Evolutionary conservation across 1,140 invertebrate species (phyloP), one percentile per base, ranked within the genome.

Genomic region (Probaryconus sp.): DNA sequence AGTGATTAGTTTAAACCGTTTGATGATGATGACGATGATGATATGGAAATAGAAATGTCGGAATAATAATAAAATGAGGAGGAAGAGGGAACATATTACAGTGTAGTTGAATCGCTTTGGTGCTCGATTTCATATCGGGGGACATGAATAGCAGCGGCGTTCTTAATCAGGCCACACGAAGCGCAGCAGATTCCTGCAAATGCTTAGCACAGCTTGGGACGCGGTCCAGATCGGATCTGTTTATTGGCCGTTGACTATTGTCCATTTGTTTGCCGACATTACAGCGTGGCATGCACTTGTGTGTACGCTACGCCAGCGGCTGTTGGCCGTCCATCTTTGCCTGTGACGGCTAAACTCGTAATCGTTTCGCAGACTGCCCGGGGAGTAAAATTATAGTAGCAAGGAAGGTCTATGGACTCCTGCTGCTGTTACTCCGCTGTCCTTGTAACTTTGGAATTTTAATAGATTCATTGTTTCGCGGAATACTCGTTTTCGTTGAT

Each of bases 161-260:
- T 69, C 45, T 69, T 69, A 69, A 72, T 56, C 60, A 53, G 53
- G 43, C 53, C 51, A 50, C 51, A 56, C 35, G 43, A 63, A 40
- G 51, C 40, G 47, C 37, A 47, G 55, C 48, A 67, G 61, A 58
- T 58, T 61, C 48, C 55, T 31, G 48, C 30, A 61, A 73, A 67
- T 45, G 61, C 48, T 50, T 55, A 60, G 20, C 55, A 38, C 61
- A 61, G 56, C 53, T 68, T 74, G 63, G 70, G 48, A 30, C 55
- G 40, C 18, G 35, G 40, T 68, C 50, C 56, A 74, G 71, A 74
- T 74, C 60, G 60, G 65, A 65, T 77, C 68, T 71, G 69, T 55
- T 72, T 77, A 77, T 77, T 77, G 75, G 65, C 65, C 61, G 61
- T 60, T 73, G 58, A 61, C 60, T 61, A 77, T 77, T 73, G 64